Percentiles rank a stretch among this genome's conserved stretches.
phyloP scores from a whole-genome alignment of 2,113 vertebrate species.

The Mastomys coucha region DNA sequence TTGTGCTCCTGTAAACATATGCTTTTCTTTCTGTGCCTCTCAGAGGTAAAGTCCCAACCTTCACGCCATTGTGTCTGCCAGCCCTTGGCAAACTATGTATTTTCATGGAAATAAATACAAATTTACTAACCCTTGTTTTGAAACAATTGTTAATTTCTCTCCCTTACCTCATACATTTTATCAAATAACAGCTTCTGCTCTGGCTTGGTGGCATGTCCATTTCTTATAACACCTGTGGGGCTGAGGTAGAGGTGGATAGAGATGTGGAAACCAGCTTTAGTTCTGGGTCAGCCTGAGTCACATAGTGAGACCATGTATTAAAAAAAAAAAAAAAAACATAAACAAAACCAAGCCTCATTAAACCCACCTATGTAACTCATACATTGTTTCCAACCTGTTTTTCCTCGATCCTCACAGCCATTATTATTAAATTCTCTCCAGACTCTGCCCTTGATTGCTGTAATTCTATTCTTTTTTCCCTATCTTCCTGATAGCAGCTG shows the following conservation, averaged over 20 bases:
- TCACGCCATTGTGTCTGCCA: not conserved
- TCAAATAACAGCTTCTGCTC: not conserved
- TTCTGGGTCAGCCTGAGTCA: not conserved
- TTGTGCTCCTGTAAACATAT: not conserved
- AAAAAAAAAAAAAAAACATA: too few species aligned
- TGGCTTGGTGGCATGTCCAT: not conserved
- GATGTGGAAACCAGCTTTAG: not conserved
- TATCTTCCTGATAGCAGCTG: not conserved
- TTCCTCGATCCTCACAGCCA: not conserved
- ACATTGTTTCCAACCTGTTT: not conserved
- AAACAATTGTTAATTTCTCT: not conserved
- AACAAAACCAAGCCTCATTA: not conserved
- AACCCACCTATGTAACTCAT: not conserved
- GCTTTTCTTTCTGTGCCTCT: not conserved
- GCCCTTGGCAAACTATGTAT: not conserved
- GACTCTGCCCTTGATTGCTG: not conserved
- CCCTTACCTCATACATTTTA: not conserved
- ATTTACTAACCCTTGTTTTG: not conserved
- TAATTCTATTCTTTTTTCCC: not conserved
- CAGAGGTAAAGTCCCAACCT: not conserved
- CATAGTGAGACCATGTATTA: not conserved
- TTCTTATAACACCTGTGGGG: not conserved
- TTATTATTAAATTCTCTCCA: not conserved
- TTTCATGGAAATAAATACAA: not conserved
- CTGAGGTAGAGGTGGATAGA: not conserved